phyloP scores from a whole-genome alignment of 2,888 invertebrate species.

The Andrena haemorrhoa region DNA sequence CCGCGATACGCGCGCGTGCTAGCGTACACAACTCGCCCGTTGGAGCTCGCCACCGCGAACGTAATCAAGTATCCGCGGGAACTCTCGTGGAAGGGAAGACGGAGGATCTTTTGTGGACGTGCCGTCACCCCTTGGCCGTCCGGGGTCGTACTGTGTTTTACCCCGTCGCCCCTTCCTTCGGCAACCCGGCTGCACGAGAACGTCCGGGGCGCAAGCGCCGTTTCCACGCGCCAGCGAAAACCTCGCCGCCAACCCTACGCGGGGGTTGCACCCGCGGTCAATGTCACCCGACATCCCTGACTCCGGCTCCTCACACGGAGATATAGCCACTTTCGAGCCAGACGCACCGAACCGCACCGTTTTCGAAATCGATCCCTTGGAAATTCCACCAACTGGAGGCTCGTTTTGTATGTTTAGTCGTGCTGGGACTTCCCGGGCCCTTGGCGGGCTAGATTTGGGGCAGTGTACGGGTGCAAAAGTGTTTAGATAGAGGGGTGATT shows the following conservation, averaged over 20 bases:
- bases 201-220: constrained; percentile 72
- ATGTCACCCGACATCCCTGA: constrained; percentile 79
- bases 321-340: constrained; percentile 68
- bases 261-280: constrained; percentile 78
- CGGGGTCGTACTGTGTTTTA: constrained; percentile 81
- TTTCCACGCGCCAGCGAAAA: constrained; percentile 76
- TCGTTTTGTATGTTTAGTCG: background rate
- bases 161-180: constrained; percentile 77
- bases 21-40: background rate
- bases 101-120: constrained; percentile 48
- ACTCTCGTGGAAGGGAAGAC: constrained; percentile 31
- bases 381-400: background rate
- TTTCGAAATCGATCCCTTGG: constrained; percentile 36
- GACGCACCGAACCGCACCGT: constrained; percentile 59
- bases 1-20: constrained; percentile 25
- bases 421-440: too few species aligned
- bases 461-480: too few species aligned
- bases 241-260: constrained; percentile 67
- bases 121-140: constrained; percentile 77
- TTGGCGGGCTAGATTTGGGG: too few species aligned
- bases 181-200: constrained; percentile 71
- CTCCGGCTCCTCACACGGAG: constrained; percentile 69
- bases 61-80: constrained; percentile 51
- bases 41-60: background rate
- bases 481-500: too few species aligned